Evolutionary conservation across 2,113 vertebrate species (phyloP), one percentile per base, ranked within the genome.

Genomic region (Euleptes europaea): DNA sequence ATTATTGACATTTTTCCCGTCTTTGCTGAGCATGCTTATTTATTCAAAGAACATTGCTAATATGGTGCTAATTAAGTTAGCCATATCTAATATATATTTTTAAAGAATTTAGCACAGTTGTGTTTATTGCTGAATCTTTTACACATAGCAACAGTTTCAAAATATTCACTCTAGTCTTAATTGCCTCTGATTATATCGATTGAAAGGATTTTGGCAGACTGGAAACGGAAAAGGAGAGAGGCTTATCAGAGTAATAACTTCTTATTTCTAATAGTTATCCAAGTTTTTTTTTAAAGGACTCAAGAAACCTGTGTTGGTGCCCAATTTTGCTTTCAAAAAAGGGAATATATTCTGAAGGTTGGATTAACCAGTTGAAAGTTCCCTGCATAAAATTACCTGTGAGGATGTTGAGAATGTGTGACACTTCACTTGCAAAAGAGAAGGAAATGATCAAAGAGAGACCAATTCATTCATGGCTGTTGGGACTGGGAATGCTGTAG

Each of bases 61-160:
- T 92, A 88, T 91, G 86, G 92, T 93, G 86, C 33, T 90, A 93
- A 95, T 92, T 94, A 89, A 92, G 82, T 83, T 80, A 89, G 89
- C 88, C 90, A 89, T 93, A 90, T 73, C 57, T 88, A 87, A 63
- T 63, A 57, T 23, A 88, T n/a, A 82, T 72, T 54, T 85, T 33
- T 17, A 1, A 19, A 35, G 87, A 87, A 89, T 51, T 72, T 42
- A 72, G 51, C 76, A 0, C 35, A 80, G 57, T 78, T 72, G 70
- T 85, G 78, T 92, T 90, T 90, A 90, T 83, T 82, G 70, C 80
- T 85, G 31, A 90, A 84, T 89, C 79, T 14, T 72, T 60, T 85
- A 84, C 87, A 60, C 78, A 23, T 9, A 63, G 28, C 44, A 84
- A 49, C 80, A 31, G 80, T 88, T 89, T 90, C 86, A 84, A 70